Evolutionary conservation across 2,113 vertebrate genomes (phyloP), one percentile per base, ranked within the genome.

Genomic region (Sphyrna mokarran): DNA sequence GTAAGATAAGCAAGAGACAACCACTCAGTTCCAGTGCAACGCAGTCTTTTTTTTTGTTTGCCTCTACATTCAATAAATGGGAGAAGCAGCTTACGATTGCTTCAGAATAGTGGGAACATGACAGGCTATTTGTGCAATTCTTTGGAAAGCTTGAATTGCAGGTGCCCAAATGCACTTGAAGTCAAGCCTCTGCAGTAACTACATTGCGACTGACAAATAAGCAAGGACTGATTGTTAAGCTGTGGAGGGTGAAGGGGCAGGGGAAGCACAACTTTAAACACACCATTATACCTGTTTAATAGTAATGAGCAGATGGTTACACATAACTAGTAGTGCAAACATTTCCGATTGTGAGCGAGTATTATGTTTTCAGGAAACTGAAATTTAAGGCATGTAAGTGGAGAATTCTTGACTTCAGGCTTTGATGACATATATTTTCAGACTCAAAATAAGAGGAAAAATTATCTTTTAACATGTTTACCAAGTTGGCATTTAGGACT

Each of bases 1-100:
- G 69, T 95, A 95, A 95, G 94, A 43, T 72, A 95, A 95, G 94
- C 94, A 95, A 95, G 94, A 95, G 69, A 70, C 94, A 72, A 95
- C 94, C 69, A 95, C 94, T 95, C 68, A 76, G 69, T 95, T 90
- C 94, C 94, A 95, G 94, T 95, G 94, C 94, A 95, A 76, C 72
- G 69, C 94, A 95, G 68, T 70, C 69, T 95, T 95, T 70, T 86
- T 86, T 83, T 70, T 95, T 95, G 93, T 95, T 95, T 95, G 69
- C 69, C 94, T 95, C 94, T 95, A 95, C 94, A 95, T 95, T 95
- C 94, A 95, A 76, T 72, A 95, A 54, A 76, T 72, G 40, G 94
- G 94, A 95, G 94, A 95, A 95, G 94, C 94, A 72, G 69, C 94
- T 95, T 72, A 72, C 43, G 54, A 72, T 54, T 95, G 69, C 94